These are phyloP conservation scores for Cephalopterus ornatus DNA, from an alignment of 2,113 vertebrate genomes.

Conservation along the genomic window DNA sequence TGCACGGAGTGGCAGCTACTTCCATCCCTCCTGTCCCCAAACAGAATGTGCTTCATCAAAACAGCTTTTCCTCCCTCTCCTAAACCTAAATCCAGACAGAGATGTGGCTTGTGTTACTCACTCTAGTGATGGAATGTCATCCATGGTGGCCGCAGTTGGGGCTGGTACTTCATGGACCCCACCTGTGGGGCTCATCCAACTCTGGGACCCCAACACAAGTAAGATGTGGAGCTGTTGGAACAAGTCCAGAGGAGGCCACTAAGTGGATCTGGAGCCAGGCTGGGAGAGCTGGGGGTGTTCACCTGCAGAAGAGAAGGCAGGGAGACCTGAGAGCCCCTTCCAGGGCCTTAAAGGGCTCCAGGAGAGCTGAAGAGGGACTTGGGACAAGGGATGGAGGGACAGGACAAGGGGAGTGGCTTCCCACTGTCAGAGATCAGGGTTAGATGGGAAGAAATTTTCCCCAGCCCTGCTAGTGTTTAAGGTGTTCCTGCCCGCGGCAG, in stretches of 20 bases:
- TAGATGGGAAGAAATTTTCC: not conserved
- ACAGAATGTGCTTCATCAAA: not conserved
- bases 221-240: not conserved
- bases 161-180: not conserved
- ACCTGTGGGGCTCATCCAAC: not conserved
- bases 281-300: not conserved
- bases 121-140: not conserved
- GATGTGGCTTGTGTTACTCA: not conserved
- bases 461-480: not conserved
- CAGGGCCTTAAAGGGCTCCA: not conserved
- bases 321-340: not conserved
- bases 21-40: not conserved
- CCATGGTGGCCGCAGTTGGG: accelerated
- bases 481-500: not conserved
- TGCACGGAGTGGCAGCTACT: not conserved
- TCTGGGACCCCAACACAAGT: not conserved
- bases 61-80: not conserved
- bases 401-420: not conserved
- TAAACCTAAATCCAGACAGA: not conserved
- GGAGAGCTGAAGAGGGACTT: not conserved
- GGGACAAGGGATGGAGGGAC: not conserved
- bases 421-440: not conserved
- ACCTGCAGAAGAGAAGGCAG: not conserved
- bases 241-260: not conserved
- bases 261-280: not conserved